Conservation (phyloP, 2,888 invertebrate species). For the Tenthredo mesomela region DNA sequence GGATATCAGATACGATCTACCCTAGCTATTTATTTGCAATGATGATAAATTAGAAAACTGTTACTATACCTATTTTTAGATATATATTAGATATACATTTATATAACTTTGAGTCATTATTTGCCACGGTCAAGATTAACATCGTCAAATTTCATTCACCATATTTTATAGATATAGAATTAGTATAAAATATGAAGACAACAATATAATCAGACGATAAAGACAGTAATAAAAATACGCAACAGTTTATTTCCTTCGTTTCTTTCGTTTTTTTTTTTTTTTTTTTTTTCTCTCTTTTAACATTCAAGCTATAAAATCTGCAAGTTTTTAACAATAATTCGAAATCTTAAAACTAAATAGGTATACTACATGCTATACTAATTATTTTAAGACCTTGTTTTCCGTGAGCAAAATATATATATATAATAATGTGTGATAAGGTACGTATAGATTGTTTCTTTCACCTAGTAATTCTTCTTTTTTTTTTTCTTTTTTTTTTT, state of each 20-base stretch:
- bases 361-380: not conserved
- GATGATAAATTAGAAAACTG: not conserved
- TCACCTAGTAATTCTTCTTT: not conserved
- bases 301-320: not conserved
- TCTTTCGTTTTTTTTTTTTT: not conserved
- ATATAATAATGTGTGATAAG: not conserved
- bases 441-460: not conserved
- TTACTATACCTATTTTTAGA: not conserved
- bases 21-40: not conserved
- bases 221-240: not conserved
- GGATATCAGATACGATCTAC: not conserved
- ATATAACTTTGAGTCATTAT: not conserved
- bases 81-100: not conserved
- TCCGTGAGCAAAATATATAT: conserved; percentile 4
- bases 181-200: not conserved
- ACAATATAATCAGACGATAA: not conserved
- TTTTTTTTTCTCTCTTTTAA: not conserved
- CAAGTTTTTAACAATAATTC: not conserved
- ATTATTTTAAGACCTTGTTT: conserved; percentile 31
- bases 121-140: not conserved
- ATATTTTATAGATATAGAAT: not conserved
- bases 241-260: not conserved
- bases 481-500: not conserved
- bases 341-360: not conserved
- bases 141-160: not conserved